These are phyloP conservation scores for Andricus grossulariae DNA, from an alignment of 1,140 invertebrate species.

Conservation along the genomic window DNA sequence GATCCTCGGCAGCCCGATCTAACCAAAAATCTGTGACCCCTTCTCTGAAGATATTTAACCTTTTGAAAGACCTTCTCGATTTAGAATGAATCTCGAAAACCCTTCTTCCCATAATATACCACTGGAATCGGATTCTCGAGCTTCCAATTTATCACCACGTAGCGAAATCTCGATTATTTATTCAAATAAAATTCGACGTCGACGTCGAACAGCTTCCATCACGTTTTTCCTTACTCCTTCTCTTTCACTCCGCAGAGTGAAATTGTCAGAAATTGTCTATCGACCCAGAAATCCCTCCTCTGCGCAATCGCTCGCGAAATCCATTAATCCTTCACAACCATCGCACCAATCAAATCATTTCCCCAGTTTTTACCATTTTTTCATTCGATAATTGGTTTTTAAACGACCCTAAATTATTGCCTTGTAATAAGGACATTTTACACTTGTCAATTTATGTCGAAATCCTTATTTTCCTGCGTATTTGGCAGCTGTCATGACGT, in stretches of 20 bases:
- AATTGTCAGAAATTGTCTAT: constrained; percentile 1
- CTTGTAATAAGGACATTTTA: not conserved
- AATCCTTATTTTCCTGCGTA: too few relatives aligned
- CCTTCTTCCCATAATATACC: constrained; percentile 58
- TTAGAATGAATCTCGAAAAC: constrained; percentile 34
- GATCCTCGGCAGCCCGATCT: constrained; percentile 36
- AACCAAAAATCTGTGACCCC: constrained; percentile 33
- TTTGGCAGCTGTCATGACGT: too few relatives aligned
- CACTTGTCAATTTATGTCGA: not conserved
- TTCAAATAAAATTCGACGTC: not conserved
- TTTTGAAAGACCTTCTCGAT: constrained; percentile 8
- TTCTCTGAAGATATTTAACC: constrained; percentile 41
- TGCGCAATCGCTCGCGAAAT: constrained; percentile 15
- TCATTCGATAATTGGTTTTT: not conserved
- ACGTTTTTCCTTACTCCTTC: not conserved
- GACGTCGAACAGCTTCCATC: not conserved
- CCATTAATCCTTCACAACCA: not conserved
- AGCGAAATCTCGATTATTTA: not conserved
- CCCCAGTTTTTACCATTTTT: not conserved
- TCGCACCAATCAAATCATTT: not conserved
- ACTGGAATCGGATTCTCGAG: constrained; percentile 24
- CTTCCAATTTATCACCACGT: not conserved
- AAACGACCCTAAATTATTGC: not conserved
- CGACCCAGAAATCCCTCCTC: constrained; percentile 23
- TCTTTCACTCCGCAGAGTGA: not conserved